A percentile compares a stretch with the other conserved stretches of the same genome.
phyloP scores from a whole-genome alignment of 2,888 invertebrate genomes.

The Chrysolina oricalcia region DNA sequence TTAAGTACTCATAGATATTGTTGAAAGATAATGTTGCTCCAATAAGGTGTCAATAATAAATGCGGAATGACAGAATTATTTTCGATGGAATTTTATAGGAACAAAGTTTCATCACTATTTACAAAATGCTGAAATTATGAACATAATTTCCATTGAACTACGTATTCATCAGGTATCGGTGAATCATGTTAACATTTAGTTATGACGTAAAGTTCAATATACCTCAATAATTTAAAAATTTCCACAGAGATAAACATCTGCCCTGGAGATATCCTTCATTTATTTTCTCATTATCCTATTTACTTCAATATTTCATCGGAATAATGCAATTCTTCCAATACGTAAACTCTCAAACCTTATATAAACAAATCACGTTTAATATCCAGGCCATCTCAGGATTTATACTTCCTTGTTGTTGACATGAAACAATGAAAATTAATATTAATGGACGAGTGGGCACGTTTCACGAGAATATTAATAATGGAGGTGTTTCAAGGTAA shows the following conservation, averaged over 20 bases:
- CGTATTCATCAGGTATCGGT: not conserved
- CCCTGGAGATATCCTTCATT: not conserved
- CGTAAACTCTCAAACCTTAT: not conserved
- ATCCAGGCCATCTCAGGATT: conserved; percentile 24
- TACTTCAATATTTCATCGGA: not conserved
- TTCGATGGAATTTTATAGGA: not conserved
- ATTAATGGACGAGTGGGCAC: conserved; percentile 29
- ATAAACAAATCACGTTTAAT: conserved; percentile 24
- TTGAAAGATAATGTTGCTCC: not conserved
- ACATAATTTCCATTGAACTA: not conserved
- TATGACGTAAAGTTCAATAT: not conserved
- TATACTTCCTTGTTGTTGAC: conserved; percentile 32
- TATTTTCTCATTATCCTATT: not conserved
- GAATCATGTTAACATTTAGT: not conserved
- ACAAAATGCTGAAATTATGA: not conserved
- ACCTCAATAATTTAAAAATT: not conserved
- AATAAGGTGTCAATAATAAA: not conserved
- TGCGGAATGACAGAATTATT: not conserved
- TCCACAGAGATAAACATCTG: not conserved
- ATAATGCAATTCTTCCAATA: not conserved
- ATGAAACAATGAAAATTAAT: conserved; percentile 35
- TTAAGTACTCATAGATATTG: no score
- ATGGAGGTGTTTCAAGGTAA: conserved; percentile 31
- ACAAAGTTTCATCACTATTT: not conserved
- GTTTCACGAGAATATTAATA: conserved; percentile 25